These are phyloP conservation scores for Entomyzon cyanotis DNA, from an alignment of 2,113 vertebrate species.

Conservation along the genomic window DNA sequence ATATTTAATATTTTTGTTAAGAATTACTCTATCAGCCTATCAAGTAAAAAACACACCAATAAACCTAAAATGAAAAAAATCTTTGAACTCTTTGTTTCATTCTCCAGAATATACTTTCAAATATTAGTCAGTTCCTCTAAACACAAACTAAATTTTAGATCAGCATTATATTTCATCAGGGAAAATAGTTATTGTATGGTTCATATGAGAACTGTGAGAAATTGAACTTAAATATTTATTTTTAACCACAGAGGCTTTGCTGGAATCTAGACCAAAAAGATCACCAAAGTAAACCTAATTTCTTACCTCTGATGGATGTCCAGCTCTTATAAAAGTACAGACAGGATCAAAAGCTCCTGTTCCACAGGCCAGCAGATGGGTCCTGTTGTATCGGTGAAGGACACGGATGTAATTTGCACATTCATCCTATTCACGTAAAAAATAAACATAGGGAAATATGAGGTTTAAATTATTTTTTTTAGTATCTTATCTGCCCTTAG, in stretches of 20 bases:
- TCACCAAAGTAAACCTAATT: not conserved
- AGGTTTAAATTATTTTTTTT: no score
- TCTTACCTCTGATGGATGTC: constrained; percentile 81
- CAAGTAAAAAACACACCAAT: not conserved
- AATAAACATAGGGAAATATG: not conserved
- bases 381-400: constrained; percentile 90
- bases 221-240: not conserved
- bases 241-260: not conserved
- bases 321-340: constrained; percentile 84
- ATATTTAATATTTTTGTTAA: not conserved
- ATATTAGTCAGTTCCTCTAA: not conserved
- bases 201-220: not conserved
- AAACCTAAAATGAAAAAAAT: not conserved
- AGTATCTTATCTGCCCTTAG: not conserved
- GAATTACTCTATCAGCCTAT: not conserved
- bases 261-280: not conserved
- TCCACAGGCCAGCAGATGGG: constrained; percentile 90
- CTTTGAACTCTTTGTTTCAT: not conserved
- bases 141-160: not conserved
- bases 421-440: constrained; percentile 77
- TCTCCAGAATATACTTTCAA: not conserved
- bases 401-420: constrained; percentile 95
- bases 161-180: not conserved
- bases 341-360: constrained; percentile 93
- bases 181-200: not conserved